Percentiles rank a stretch among this genome's conserved stretches.
Evolutionary conservation across 2,113 vertebrate genomes (phyloP).

Genomic region (Odocoileus virginianus): DNA sequence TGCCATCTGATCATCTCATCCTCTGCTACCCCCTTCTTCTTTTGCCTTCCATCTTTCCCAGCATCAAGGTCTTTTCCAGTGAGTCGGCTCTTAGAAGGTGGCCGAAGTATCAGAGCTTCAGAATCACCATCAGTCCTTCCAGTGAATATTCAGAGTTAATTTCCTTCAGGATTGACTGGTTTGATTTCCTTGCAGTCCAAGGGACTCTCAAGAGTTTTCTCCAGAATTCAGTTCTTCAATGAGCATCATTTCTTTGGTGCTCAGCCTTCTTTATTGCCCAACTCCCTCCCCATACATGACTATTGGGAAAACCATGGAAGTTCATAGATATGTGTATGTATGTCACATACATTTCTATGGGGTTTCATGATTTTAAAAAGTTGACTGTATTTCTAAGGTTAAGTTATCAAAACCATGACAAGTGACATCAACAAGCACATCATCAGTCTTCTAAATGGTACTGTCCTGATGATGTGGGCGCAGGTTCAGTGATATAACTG

Average conservation of each 20-base stretch:
- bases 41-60: background rate
- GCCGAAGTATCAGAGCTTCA: background rate
- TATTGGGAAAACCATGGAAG: background rate
- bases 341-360: background rate
- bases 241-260: background rate
- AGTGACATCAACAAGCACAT: background rate
- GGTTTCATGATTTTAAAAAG: background rate
- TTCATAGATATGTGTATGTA: background rate
- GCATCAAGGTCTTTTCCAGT: background rate
- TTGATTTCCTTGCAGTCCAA: background rate
- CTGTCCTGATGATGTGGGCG: background rate
- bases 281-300: background rate
- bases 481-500: background rate
- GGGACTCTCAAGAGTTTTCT: background rate
- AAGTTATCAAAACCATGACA: background rate
- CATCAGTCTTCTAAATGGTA: background rate
- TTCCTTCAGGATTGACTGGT: background rate
- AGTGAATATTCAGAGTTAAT: background rate
- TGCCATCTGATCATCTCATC: background rate
- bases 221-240: fast-evolving
- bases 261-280: background rate
- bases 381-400: background rate
- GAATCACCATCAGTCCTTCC: background rate
- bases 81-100: background rate
- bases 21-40: background rate